Base-by-base conservation (phyloP, 2,113 vertebrate genomes). In the Puntigrus tetrazona region DNA sequence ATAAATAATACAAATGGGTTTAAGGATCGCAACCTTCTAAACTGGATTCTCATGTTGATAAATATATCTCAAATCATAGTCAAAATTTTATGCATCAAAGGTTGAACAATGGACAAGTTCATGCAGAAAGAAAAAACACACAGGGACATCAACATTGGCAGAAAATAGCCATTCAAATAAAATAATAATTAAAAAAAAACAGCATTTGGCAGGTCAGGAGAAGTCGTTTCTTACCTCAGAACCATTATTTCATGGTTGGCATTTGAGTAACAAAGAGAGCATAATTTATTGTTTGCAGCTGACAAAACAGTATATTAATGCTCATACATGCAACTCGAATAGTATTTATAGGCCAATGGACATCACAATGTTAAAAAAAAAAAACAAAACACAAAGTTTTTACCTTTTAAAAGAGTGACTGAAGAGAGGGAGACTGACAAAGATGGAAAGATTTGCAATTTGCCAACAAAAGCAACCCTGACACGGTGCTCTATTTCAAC, bases 241-340 rank as follows among this genome's bases (percentile, higher is more conserved):
- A 89, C 88, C 90, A 90, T 89, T 11, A 86, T 88, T 86, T 93
- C 94, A 94, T 91, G 84, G 93, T 89, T 94, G 27, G 94, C 94
- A 88, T 93, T 92, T 89, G 86, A 87, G 85, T 87, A 87, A 92
- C 84, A 94, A 87, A 94, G 25, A 85, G 59, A 84, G 91, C 27
- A 76, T 78, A 47, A 88, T 87, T 91, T 89, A 86, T 82, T 13
- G 84, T 63, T 81, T 89, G 88, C 67, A 91, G 70, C 86, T 76
- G 9, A 59, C 25, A 43, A 61, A 7, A 59, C 11, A 3, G 13
- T 61, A 20, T 20, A 47, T 50, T 27, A 47, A 20, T 50, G 1
- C 73, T 50, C 16, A 75, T 47, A 75, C 25, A 27, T 73, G n/a
- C 41, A 73, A 65, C 29, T 18, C 16, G 14, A 67, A 18, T 41